Percentiles rank a stretch among this genome's conserved stretches.
Conservation (phyloP, 2,888 invertebrate species). For the Sepioteuthis lessoniana region DNA sequence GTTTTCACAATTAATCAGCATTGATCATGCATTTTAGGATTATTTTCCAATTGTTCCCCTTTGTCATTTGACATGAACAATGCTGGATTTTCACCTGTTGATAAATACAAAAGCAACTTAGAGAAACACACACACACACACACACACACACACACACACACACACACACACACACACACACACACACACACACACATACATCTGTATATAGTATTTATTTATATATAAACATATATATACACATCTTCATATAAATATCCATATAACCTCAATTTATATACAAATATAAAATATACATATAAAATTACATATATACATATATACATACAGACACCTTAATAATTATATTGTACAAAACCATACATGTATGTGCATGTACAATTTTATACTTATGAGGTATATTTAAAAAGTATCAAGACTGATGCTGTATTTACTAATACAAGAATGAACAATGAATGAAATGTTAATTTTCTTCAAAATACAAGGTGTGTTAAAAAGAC, state of each 20-base stretch:
- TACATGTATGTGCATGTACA: neutral
- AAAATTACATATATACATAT: too few relatives aligned
- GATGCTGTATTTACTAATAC: too few relatives aligned
- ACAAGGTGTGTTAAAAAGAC: too few relatives aligned
- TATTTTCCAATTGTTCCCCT: too few relatives aligned
- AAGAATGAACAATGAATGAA: too few relatives aligned
- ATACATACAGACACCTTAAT: neutral
- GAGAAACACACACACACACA: neutral
- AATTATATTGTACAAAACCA: neutral
- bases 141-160: neutral
- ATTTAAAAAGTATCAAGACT: neutral
- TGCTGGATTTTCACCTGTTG: too few relatives aligned
- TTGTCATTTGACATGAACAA: too few relatives aligned
- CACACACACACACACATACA: neutral
- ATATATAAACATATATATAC: neutral
- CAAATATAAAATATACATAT: neutral
- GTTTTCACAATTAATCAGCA: too few relatives aligned
- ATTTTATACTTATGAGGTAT: neutral
- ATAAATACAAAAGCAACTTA: neutral
- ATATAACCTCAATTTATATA: neutral
- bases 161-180: neutral
- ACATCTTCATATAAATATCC: neutral
- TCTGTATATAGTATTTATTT: too few relatives aligned
- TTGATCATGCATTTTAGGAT: too few relatives aligned
- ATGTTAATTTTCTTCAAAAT: too few relatives aligned